A percentile compares a stretch with the other conserved stretches of the same genome.
Evolutionary conservation across 2,797 vertebrate genomes (phyloP).

Genomic region (Jordanella pulchra): DNA sequence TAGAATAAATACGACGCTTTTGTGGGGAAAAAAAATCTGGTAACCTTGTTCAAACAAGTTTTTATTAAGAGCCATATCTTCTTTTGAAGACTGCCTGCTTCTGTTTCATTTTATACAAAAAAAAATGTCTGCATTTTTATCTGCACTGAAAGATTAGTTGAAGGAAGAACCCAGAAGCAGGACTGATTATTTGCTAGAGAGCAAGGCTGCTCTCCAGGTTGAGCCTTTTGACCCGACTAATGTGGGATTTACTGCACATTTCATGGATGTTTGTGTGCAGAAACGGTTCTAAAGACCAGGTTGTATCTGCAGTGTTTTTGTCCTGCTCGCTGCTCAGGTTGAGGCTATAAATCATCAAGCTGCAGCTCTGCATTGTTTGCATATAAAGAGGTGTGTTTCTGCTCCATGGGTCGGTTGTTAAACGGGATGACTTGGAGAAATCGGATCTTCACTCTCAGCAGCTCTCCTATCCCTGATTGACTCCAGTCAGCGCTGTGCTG

Average conservation of each 20-base stretch:
- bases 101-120: too few species aligned
- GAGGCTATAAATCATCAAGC: conserved; percentile 11
- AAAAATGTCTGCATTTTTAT: not conserved
- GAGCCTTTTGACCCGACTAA: conserved; percentile 40
- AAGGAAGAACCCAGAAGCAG: not conserved
- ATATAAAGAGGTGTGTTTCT: conserved; percentile 28
- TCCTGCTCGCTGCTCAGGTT: conserved; percentile 4
- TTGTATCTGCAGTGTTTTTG: not conserved
- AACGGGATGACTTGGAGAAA: conserved; percentile 58
- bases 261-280: conserved; percentile 14
- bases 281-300: conserved; percentile 6
- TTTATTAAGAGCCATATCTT: too few species aligned
- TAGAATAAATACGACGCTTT: too few species aligned
- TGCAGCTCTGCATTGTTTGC: conserved; percentile 24
- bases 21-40: too few species aligned
- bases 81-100: too few species aligned
- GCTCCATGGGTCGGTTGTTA: conserved; percentile 9
- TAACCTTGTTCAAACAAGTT: too few species aligned
- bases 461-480: conserved; percentile 56
- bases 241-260: conserved; percentile 59
- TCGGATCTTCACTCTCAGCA: conserved; percentile 50
- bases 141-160: not conserved
- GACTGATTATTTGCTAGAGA: conserved; percentile 32
- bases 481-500: conserved; percentile 54
- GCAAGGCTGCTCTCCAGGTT: conserved; percentile 42